A percentile compares a stretch with the other conserved stretches of the same genome.
Conservation (phyloP, 2,113 vertebrate species). For the Ia io region DNA sequence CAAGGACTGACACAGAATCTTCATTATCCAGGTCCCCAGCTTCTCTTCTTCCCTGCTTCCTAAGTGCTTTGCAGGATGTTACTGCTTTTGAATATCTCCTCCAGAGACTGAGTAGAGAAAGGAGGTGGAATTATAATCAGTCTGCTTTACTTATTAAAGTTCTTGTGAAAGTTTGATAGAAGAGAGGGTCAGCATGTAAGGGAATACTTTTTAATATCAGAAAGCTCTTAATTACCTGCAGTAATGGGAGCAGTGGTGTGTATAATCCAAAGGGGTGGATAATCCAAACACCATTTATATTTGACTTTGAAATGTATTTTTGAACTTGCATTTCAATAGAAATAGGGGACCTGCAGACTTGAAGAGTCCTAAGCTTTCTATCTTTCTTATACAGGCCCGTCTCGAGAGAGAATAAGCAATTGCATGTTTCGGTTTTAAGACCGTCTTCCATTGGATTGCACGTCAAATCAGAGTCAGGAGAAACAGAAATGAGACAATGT, state of each 20-base stretch:
- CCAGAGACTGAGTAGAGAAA: conserved; percentile 1
- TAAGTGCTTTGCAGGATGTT: not conserved
- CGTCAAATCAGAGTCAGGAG: conserved; percentile 20
- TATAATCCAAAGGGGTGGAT: conserved; percentile 60
- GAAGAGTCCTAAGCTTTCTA: conserved; percentile 51
- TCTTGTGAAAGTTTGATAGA: conserved; percentile 37
- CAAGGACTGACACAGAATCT: not conserved
- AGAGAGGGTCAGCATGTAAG: conserved; percentile 1
- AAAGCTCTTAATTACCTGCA: conserved; percentile 57
- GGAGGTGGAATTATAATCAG: conserved; percentile 32
- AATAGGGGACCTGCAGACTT: not conserved
- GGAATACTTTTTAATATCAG: conserved; percentile 26
- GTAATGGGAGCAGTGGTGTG: conserved; percentile 45
- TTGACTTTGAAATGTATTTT: conserved; percentile 55
- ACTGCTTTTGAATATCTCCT: not conserved
- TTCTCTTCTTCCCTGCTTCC: not conserved
- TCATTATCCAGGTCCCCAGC: not conserved
- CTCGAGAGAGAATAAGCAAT: not conserved
- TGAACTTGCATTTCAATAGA: conserved; percentile 58
- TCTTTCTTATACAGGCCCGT: conserved; percentile 35
- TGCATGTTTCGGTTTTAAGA: conserved; percentile 13
- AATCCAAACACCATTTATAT: conserved; percentile 53
- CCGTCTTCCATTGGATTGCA: not conserved
- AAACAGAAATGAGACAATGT: not conserved
- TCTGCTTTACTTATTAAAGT: conserved; percentile 1